Conservation (phyloP, 2,113 vertebrate genomes). For the Phaethon lepturus region DNA sequence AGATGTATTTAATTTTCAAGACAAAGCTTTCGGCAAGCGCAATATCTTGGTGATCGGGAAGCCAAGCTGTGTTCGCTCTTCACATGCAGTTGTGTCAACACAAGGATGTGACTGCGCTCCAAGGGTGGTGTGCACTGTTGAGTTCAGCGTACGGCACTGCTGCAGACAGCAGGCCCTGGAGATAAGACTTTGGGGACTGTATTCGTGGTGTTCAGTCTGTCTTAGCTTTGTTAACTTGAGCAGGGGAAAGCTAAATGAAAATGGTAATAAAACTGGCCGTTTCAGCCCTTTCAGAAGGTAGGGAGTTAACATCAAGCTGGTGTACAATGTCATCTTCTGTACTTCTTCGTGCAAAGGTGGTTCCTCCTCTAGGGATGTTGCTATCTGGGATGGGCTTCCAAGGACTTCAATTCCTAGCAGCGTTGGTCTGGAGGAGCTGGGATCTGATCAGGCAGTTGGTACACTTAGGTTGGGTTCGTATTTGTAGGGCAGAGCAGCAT, state of each 20-base stretch:
- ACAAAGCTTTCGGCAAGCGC: not conserved
- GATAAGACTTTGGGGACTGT: not conserved
- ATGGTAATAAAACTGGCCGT: not conserved
- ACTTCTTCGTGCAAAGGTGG: not conserved
- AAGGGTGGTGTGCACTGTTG: fast-evolving
- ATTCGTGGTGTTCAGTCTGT: not conserved
- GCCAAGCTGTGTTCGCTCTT: not conserved
- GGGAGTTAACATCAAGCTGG: not conserved
- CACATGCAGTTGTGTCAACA: fast-evolving
- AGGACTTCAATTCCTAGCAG: not conserved
- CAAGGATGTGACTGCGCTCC: not conserved
- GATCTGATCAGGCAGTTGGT: not conserved
- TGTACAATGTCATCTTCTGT: not conserved
- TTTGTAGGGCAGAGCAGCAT: not conserved
- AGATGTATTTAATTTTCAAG: not conserved
- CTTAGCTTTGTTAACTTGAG: not conserved
- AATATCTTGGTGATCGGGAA: not conserved
- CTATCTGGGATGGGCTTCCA: not conserved
- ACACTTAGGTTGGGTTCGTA: not conserved
- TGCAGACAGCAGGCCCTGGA: not conserved
- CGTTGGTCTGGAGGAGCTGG: not conserved
- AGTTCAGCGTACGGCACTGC: not conserved
- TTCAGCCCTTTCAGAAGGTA: not conserved
- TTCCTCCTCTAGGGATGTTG: not conserved
- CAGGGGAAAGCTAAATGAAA: not conserved